Evolutionary conservation across 1,140 invertebrate species (phyloP), one percentile per base, ranked within the genome.

Genomic region (Megalopta genalis): DNA sequence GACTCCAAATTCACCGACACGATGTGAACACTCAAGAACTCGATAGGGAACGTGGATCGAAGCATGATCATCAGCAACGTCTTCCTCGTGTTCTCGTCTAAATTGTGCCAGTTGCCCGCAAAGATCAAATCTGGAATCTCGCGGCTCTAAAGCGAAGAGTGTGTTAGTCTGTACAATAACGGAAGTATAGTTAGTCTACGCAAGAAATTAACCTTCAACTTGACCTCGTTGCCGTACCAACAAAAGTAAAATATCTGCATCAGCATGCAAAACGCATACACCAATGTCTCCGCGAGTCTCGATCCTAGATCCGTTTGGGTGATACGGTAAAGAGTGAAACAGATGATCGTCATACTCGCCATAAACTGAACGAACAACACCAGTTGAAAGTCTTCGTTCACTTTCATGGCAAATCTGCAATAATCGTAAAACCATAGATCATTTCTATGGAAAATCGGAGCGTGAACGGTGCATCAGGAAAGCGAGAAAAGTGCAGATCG

Each of bases 281-380:
- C 59, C 32, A 90, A 66, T 27, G 78, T 57, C 10, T 75, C 73
- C 1, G 81, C 14, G 25, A 86, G 75, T 52, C 59, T 93, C 46
- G 92, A 79, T 88, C 93, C 93, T 0, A 92, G 90, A 16, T 92
- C 77, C 87, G 93, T 92, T 12, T 75, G 49, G 0, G 84, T 76
- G 27, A 88, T 60, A 63, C 67, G 77, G 16, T 80, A 88, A 7
- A 83, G 63, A 42, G 62, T 70, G 9, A 84, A 83, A 32, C 87
- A 88, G 2, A 88, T 21, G 9, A 84, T 57, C 7, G 62, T 64
- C 57, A 76, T 77, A 18, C 84, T 88, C 9, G 71, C 59, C 7
- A 74, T n/a, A 49, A 88, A 88, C 39, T 88, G 87, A 0, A 66
- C 59, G 4, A 72, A 65, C 8, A 86, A 65, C 32, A 87, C 78